Percentiles rank a stretch among this genome's conserved stretches.
phyloP scores from a whole-genome alignment of 2,113 vertebrate genomes.

The Apaloderma vittatum region DNA sequence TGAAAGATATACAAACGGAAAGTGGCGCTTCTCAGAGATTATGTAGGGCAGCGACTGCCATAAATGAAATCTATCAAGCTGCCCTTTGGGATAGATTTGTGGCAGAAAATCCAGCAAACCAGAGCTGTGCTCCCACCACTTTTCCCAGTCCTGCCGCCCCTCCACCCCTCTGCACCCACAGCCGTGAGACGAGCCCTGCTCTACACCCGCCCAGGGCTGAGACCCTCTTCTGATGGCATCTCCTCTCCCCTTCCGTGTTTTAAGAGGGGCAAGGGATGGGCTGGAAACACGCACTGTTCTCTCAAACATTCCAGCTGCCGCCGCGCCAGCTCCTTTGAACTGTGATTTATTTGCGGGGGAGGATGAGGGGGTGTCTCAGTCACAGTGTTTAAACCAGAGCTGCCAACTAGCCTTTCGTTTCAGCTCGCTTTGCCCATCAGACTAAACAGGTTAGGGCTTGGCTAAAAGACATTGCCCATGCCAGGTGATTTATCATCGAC shows the following conservation, averaged over 20 bases:
- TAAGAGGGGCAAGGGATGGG: neutral
- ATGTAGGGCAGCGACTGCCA: neutral
- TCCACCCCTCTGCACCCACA: neutral
- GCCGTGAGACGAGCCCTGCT: neutral
- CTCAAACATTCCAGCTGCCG: neutral
- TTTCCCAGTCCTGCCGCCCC: neutral
- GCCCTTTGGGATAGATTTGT: neutral
- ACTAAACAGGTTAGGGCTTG: neutral
- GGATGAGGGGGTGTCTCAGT: accelerated
- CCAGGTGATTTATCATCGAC: neutral
- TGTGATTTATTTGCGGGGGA: neutral
- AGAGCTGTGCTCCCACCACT: accelerated
- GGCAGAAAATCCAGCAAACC: neutral
- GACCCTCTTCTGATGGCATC: neutral
- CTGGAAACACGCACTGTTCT: neutral
- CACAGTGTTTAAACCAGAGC: neutral
- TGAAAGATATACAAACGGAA: conserved; percentile 34
- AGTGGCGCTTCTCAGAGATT: conserved; percentile 25
- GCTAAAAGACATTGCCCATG: neutral
- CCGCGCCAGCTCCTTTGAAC: neutral
- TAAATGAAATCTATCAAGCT: neutral
- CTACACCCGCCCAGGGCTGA: too few relatives aligned
- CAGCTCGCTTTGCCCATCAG: neutral
- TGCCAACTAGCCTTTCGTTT: neutral
- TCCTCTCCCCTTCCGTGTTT: neutral